A percentile compares a stretch with the other conserved stretches of the same genome.
Conservation (phyloP, 2,888 invertebrate genomes). For the Polylopha cassiicola region DNA sequence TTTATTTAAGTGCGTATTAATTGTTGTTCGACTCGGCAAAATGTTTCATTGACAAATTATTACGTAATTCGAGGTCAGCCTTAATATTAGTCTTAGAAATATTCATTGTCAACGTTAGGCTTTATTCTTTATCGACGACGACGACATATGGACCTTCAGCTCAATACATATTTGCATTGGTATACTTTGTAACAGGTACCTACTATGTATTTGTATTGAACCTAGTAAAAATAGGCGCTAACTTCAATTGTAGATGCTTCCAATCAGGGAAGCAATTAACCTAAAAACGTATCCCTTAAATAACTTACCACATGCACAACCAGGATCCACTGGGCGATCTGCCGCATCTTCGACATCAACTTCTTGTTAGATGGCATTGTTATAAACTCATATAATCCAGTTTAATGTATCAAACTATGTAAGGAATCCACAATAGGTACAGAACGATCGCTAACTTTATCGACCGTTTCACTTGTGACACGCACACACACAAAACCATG, state of each 20-base stretch:
- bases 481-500: conserved; percentile 61
- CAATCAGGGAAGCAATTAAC: conserved; percentile 14
- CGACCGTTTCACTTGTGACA: conserved; percentile 72
- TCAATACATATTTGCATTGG: no score
- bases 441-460: conserved; percentile 65
- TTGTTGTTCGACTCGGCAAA: no score
- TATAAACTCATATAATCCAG: conserved; percentile 30
- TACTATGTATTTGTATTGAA: no score
- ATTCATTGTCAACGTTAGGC: no score
- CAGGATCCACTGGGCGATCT: conserved; percentile 68
- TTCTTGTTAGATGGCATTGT: conserved; percentile 73
- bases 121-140: no score
- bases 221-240: no score
- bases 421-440: conserved; percentile 68
- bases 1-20: no score
- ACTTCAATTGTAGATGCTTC: conserved; percentile 3
- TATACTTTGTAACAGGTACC: no score
- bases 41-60: no score
- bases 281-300: conserved; percentile 11
- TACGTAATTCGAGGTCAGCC: no score
- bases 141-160: no score
- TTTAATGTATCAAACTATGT: conserved; percentile 39
- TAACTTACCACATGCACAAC: conserved; percentile 71
- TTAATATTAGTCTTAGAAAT: no score
- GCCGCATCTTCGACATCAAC: conserved; percentile 64